A percentile compares a stretch with the other conserved stretches of the same genome.
Conservation (phyloP, 2,113 vertebrate species). For the Glareola pratincola region DNA sequence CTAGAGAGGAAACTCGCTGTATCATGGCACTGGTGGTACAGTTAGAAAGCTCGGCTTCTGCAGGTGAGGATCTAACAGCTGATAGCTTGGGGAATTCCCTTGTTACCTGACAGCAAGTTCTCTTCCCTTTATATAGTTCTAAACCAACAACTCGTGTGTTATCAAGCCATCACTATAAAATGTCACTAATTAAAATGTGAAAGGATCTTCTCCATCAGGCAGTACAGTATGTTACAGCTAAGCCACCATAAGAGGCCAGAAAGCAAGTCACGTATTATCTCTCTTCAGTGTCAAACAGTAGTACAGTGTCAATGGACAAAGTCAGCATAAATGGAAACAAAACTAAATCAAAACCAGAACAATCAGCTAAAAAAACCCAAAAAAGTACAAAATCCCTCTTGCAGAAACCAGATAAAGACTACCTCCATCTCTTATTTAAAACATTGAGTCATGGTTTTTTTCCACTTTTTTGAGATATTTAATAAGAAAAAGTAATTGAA, state of each 20-base stretch:
- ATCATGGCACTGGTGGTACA: background rate
- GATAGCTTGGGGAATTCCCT: background rate
- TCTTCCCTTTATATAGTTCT: background rate
- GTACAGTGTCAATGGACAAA: background rate
- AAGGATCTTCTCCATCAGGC: background rate
- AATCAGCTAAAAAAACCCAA: background rate
- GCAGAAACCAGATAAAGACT: background rate
- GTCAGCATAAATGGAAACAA: background rate
- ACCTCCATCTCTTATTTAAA: background rate
- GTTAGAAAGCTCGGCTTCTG: background rate
- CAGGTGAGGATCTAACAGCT: background rate
- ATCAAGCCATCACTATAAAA: background rate
- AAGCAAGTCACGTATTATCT: background rate
- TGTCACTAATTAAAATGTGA: background rate
- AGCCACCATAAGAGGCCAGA: background rate
- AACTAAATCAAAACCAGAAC: background rate
- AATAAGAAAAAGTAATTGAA: background rate
- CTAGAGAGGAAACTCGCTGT: background rate
- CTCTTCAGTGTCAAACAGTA: background rate
- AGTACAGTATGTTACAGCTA: background rate
- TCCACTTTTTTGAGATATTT: background rate
- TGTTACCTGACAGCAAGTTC: accelerated
- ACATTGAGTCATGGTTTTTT: background rate
- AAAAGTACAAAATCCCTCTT: background rate
- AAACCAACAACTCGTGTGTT: accelerated